Evolutionary conservation across 2,113 vertebrate species (phyloP), one percentile per base, ranked within the genome.

Genomic region (Dasyprocta punctata): DNA sequence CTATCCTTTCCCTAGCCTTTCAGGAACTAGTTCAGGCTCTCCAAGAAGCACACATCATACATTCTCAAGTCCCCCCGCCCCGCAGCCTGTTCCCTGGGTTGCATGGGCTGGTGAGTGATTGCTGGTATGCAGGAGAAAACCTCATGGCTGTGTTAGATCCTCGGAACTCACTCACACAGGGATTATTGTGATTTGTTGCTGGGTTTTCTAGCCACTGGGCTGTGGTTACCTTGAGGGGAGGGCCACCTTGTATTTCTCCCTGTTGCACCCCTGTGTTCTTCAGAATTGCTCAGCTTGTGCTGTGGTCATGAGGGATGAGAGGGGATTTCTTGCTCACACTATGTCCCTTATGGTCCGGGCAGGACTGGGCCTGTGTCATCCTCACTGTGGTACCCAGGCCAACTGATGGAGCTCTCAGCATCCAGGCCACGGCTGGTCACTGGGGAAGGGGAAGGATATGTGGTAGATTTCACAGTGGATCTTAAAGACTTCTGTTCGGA

Each of bases 251-350:
- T 1, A 22, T 54, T 82, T 73, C 30, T 81, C 24, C 58, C 12
- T 33, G 0, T 36, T 41, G 52, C 20, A 3, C 0, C 19, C 0
- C 13, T 33, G 0, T 36, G 47, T 63, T 33, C 8, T 3, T 83
- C 60, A 61, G 54, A 60, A 65, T 0, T 0, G 44, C 26, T n/a
- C 7, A 61, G 80, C 33, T 13, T 33, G 17, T 13, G 36, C 38
- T 52, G 7, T 5, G 1, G 2, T 83, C 81, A 38, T 8, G 4
- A 56, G 22, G 2, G n/a, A 49, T 36, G 30, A 47, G 7, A 9
- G 30, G 22, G 49, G 38, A 12, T 38, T 83, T 81, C 49, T 44
- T 47, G 60, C 49, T 77, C 82, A 52, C 12, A 17, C 2, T 9
- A 6, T 65, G 67, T 71, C 52, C 44, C 67, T 71, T 2, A 0